Evolutionary conservation across 2,113 vertebrate species (phyloP).

Genomic region (Xenus cinereus): DNA sequence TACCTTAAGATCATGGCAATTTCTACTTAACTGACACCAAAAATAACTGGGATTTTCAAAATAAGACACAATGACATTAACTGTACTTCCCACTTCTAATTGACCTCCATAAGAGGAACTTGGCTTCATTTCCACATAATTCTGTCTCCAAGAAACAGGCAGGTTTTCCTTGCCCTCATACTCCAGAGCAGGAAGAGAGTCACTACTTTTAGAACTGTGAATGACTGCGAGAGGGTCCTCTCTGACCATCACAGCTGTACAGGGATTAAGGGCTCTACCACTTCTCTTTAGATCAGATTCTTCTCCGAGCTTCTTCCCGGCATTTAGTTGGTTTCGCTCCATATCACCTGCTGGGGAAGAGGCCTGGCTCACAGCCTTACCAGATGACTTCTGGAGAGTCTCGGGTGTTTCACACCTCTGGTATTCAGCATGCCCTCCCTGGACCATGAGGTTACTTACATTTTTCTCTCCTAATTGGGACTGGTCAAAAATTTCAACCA

Average conservation of each 20-base stretch:
- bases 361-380: neutral
- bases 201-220: neutral
- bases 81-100: slow-evolving; percentile 84
- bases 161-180: neutral
- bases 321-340: neutral
- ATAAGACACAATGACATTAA: slow-evolving; percentile 83
- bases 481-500: slow-evolving; percentile 80
- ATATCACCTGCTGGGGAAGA: neutral
- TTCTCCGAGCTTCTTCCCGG: neutral
- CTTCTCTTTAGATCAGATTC: neutral
- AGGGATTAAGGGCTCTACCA: neutral
- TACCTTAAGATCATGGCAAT: slow-evolving; percentile 62
- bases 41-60: slow-evolving; percentile 85
- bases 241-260: neutral
- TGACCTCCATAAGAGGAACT: neutral
- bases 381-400: neutral
- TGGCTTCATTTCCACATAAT: slow-evolving; percentile 24
- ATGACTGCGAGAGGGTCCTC: neutral
- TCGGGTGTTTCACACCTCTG: slow-evolving; percentile 40
- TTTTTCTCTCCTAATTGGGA: slow-evolving; percentile 75
- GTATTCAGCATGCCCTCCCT: slow-evolving; percentile 72
- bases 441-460: slow-evolving; percentile 78
- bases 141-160: neutral
- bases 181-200: neutral
- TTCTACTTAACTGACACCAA: slow-evolving; percentile 88